These are phyloP conservation scores for Trichogramma evanescens DNA, from an alignment of 2,888 invertebrate species.

Conservation along the genomic window DNA sequence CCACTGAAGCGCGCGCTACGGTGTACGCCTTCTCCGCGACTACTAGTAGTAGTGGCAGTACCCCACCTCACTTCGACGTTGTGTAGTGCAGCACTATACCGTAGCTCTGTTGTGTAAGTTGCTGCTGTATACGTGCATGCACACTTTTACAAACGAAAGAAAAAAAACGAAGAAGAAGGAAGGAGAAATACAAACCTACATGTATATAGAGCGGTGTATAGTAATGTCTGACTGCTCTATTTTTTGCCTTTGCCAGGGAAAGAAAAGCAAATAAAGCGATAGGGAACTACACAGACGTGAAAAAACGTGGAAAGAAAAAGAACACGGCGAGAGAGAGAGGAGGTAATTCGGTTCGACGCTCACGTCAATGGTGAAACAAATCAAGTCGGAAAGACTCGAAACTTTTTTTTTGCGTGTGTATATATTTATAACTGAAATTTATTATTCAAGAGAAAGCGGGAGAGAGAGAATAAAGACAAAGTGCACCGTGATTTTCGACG, in stretches of 20 bases:
- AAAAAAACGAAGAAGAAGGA: slow-evolving; percentile 2
- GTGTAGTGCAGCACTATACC: too few species aligned
- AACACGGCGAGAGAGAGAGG: not conserved
- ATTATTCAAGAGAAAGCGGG: not conserved
- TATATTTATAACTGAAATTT: not conserved
- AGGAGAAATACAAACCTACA: not conserved
- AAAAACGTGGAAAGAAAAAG: not conserved
- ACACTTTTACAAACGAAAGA: slow-evolving; percentile 2
- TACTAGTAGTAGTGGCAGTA: not conserved
- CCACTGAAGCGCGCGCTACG: slow-evolving; percentile 8
- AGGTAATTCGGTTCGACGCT: slow-evolving; percentile 16
- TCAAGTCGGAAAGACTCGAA: not conserved
- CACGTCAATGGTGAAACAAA: slow-evolving; percentile 15
- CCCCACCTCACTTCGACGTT: too few species aligned
- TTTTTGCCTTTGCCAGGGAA: not conserved
- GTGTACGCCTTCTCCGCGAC: not conserved
- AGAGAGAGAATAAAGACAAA: too few species aligned
- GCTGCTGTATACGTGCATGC: too few species aligned
- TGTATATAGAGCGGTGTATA: too few species aligned
- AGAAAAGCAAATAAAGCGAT: slow-evolving; percentile 10
- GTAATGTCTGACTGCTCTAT: not conserved
- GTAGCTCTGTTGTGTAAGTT: too few species aligned
- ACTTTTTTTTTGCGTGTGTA: not conserved
- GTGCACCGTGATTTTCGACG: too few species aligned
- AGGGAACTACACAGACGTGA: not conserved